phyloP scores from a whole-genome alignment of 2,113 vertebrate genomes.

The Sinosuthora webbiana region DNA sequence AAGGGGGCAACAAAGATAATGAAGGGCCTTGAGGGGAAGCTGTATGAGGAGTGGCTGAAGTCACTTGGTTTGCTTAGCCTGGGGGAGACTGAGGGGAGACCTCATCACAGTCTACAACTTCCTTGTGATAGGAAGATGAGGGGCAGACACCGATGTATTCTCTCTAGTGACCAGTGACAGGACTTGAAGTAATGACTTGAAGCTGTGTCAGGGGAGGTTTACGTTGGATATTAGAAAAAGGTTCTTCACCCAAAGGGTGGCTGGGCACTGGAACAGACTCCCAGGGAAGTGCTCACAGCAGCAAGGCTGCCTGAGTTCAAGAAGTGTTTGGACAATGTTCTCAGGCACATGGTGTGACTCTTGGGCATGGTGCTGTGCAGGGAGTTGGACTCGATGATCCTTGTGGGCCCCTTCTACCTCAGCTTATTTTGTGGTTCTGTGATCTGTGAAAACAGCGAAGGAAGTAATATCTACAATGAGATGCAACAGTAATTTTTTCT shows the following conservation, averaged over 20 bases:
- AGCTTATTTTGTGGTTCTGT: background rate
- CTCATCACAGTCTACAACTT: background rate
- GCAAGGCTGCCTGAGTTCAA: background rate
- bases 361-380: background rate
- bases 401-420: background rate
- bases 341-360: accelerated
- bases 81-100: background rate
- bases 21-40: background rate
- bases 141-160: background rate
- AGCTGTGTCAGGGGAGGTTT: background rate
- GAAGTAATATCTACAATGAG: background rate
- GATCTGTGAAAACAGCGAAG: background rate
- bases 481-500: background rate
- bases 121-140: background rate
- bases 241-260: background rate
- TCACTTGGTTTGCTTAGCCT: background rate
- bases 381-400: background rate
- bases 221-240: background rate
- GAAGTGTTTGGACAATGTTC: background rate
- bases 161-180: background rate
- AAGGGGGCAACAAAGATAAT: background rate
- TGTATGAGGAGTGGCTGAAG: background rate
- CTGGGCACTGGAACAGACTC: background rate
- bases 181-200: background rate
- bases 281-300: background rate